A percentile compares a stretch with the other conserved stretches of the same genome.
Conservation (phyloP, 2,888 invertebrate genomes). For the Eumerus sabulonum region DNA sequence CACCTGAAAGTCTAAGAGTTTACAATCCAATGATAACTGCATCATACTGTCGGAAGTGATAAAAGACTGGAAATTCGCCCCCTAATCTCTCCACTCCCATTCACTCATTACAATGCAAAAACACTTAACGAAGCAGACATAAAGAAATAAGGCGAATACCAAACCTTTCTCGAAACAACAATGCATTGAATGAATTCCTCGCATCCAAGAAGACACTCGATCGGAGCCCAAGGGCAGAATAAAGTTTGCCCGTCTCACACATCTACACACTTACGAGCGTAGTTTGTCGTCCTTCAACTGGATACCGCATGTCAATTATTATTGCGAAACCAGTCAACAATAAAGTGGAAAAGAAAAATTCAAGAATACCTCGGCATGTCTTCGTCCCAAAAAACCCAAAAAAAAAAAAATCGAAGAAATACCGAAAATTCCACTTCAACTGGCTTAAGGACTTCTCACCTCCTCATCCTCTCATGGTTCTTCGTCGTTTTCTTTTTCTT, state of each 20-base stretch:
- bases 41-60: too few species aligned
- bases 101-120: too few species aligned
- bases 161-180: too few species aligned
- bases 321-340: conserved; percentile 4
- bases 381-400: neutral
- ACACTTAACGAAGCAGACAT: too few species aligned
- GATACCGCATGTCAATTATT: conserved; percentile 12
- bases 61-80: too few species aligned
- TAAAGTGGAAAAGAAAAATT: neutral
- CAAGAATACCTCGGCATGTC: neutral
- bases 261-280: too few species aligned
- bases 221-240: neutral
- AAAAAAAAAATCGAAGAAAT: neutral
- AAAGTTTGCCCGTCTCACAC: too few species aligned
- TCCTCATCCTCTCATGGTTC: neutral
- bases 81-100: too few species aligned
- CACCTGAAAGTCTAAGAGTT: too few species aligned
- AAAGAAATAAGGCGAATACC: too few species aligned
- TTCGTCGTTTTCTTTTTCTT: too few species aligned
- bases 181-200: neutral
- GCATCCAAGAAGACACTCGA: neutral
- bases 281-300: neutral
- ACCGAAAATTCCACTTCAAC: conserved; percentile 9
- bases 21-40: too few species aligned
- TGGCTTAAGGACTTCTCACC: conserved; percentile 9